phyloP scores from a whole-genome alignment of 2,797 vertebrate genomes.

The Tapera naevia region DNA sequence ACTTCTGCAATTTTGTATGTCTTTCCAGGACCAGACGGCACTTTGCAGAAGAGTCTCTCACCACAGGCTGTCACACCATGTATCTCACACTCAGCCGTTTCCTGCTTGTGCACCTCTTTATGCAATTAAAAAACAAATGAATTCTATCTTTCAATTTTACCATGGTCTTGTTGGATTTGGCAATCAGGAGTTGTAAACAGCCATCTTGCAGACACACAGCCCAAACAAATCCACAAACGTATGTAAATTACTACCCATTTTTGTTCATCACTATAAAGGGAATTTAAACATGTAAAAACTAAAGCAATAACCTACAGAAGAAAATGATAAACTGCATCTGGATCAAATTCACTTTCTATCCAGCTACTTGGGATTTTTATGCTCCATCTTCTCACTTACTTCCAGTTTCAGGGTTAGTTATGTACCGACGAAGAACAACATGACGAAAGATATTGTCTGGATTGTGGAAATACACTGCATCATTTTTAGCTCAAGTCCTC shows the following conservation, averaged over 20 bases:
- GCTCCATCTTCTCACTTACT: neutral
- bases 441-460: neutral
- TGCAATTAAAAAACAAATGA: neutral
- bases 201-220: neutral
- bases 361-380: neutral
- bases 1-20: neutral
- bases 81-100: neutral
- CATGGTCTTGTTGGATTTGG: neutral
- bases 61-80: neutral
- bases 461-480: neutral
- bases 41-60: neutral
- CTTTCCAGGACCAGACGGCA: neutral
- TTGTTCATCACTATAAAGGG: neutral
- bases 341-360: neutral
- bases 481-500: neutral
- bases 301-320: neutral
- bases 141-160: neutral
- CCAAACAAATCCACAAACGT: neutral
- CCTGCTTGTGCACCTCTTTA: neutral
- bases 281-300: neutral
- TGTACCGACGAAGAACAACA: neutral
- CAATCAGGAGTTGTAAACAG: neutral
- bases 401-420: neutral
- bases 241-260: neutral
- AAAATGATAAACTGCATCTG: neutral